phyloP scores from a whole-genome alignment of 1,140 invertebrate genomes.

The Drosophila pseudoananassae region DNA sequence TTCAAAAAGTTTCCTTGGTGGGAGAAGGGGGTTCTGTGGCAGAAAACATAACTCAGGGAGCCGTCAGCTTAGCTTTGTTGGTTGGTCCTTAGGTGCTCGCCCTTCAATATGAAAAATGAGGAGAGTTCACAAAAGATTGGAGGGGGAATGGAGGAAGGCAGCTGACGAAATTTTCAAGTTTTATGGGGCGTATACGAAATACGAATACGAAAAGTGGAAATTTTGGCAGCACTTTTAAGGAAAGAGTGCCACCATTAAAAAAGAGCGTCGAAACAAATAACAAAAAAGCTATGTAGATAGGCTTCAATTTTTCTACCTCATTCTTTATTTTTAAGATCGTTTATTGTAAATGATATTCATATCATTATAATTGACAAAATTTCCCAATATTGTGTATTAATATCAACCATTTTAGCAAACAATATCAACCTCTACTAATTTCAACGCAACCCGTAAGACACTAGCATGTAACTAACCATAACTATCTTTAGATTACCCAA shows the following conservation, averaged over 20 bases:
- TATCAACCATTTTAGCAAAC: no score
- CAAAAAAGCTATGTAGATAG: constrained; percentile 5
- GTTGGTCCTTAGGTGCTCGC: constrained; percentile 35
- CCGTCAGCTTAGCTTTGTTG: constrained; percentile 39
- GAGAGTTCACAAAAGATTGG: neutral
- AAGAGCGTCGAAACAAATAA: constrained; percentile 52
- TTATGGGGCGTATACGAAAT: constrained; percentile 56
- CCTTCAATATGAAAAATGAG: constrained; percentile 45
- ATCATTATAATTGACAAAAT: no score
- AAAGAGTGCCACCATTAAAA: neutral
- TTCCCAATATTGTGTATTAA: no score
- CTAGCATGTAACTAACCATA: neutral
- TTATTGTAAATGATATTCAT: no score
- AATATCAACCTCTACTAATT: neutral
- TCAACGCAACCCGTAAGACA: neutral
- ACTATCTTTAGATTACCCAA: constrained; percentile 12
- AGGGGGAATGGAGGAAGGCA: neutral
- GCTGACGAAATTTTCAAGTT: constrained; percentile 36
- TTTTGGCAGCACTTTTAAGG: neutral
- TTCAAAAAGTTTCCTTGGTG: constrained; percentile 49
- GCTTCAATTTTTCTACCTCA: neutral
- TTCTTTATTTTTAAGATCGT: neutral
- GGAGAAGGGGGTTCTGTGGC: constrained; percentile 12
- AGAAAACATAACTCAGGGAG: constrained; percentile 49
- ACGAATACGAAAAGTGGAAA: constrained; percentile 22